Evolutionary conservation across 2,113 vertebrate species (phyloP), one percentile per base, ranked within the genome.

Genomic region (Podocnemis expansa): DNA sequence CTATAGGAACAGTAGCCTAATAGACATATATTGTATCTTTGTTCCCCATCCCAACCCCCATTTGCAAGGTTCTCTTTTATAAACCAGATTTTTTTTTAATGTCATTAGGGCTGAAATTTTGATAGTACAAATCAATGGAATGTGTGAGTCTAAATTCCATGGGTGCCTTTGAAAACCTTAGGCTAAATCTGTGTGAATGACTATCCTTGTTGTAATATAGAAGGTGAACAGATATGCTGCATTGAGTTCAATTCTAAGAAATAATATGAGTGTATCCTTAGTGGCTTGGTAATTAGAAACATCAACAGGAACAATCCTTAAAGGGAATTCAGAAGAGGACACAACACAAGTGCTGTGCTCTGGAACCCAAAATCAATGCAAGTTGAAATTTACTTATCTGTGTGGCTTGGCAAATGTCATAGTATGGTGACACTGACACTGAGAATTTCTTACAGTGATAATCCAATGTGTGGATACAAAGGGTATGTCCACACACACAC

Each of bases 1-100:
- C 52, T 43, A 63, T 1, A 73, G 4, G 0, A 1, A 21, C 1
- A 6, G 9, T 43, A 47, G 22, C 63, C 49, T 27, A 80, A 4
- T 38, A 63, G 70, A 1, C 24, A 52, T 2, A 60, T 3, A 60
- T 17, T 34, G 2, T 60, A 13, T 52, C 29, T 5, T 1, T 88
- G 55, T n/a, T n/a, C n/a, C n/a, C n/a, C n/a, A n/a, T n/a, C n/a
- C n/a, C n/a, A n/a, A n/a, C 85, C 34, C 24, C 8, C 4, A 45
- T 7, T 54, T 79, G 2, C 58, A 60, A 29, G 6, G 58, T 60
- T 12, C 13, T 13, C 82, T 60, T 85, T 60, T 41, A 3, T 47
- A 34, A 41, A 2, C 10, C 12, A 54, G 45, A 24, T n/a, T 41
- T 3, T 84, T 47, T 93, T 93, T 89, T 51, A 45, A 63, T 51